These are phyloP conservation scores for Epistrophella euchroma DNA, from an alignment of 2,888 invertebrate genomes.

Conservation along the genomic window DNA sequence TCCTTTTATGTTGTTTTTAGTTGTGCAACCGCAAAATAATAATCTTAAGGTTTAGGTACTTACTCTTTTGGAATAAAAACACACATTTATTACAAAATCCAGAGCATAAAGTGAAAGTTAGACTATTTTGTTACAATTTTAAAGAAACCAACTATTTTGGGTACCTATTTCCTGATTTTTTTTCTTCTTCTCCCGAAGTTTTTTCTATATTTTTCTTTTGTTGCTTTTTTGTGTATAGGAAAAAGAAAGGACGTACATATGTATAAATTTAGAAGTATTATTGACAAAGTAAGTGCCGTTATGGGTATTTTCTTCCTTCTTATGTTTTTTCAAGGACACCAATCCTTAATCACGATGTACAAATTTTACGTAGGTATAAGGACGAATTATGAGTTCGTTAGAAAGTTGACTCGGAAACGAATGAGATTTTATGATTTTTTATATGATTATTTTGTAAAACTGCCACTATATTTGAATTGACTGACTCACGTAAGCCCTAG, in stretches of 20 bases:
- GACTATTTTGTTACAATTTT: constrained; percentile 47
- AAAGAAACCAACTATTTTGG: constrained; percentile 42
- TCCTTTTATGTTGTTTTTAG: constrained; percentile 64
- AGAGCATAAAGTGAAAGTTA: constrained; percentile 72
- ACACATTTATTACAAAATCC: constrained; percentile 38
- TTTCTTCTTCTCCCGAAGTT: neutral
- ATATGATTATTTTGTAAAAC: too few relatives aligned
- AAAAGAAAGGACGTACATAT: constrained; percentile 7
- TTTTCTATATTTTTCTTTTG: neutral
- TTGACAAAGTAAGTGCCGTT: constrained; percentile 56
- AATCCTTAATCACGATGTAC: neutral
- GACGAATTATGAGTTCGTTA: neutral
- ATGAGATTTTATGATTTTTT: neutral
- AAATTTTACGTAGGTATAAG: neutral
- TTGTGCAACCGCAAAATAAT: constrained; percentile 69
- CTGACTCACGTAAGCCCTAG: too few relatives aligned
- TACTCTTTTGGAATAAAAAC: constrained; percentile 68
- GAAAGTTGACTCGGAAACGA: neutral
- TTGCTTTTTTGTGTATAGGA: neutral
- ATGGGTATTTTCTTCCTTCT: constrained; percentile 34
- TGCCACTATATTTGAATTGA: too few relatives aligned
- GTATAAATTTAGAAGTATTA: constrained; percentile 22
- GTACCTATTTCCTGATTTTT: neutral
- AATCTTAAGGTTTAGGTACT: constrained; percentile 57
- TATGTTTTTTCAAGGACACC: constrained; percentile 64